phyloP scores from a whole-genome alignment of 2,113 vertebrate genomes.

The Onychostruthus taczanowskii region DNA sequence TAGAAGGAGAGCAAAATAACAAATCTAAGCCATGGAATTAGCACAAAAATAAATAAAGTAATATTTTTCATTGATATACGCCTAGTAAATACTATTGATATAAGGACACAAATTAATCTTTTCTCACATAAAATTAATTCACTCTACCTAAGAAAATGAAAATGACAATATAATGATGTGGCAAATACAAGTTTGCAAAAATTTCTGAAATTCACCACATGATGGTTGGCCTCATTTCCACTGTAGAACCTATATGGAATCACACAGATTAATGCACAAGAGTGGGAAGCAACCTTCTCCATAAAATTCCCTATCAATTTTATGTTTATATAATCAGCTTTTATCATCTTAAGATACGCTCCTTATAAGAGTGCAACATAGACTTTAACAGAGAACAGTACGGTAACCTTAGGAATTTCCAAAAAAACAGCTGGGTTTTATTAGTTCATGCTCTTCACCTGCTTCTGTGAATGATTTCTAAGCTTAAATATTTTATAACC shows the following conservation, averaged over 20 bases:
- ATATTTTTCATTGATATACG: not conserved
- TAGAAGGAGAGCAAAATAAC: not conserved
- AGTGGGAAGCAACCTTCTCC: not conserved
- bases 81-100: not conserved
- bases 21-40: not conserved
- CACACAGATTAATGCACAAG: not conserved
- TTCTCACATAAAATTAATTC: not conserved
- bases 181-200: not conserved
- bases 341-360: not conserved
- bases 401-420: not conserved
- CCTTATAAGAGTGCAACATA: not conserved
- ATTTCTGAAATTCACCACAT: not conserved
- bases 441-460: not conserved
- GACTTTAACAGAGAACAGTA: not conserved
- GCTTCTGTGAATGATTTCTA: not conserved
- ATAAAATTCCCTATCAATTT: not conserved
- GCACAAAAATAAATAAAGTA: not conserved
- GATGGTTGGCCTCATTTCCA: not conserved
- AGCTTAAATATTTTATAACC: not conserved
- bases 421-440: fast-evolving
- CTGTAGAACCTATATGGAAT: not conserved
- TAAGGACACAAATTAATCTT: not conserved
- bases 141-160: not conserved
- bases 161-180: not conserved
- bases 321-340: not conserved